Percentiles rank a stretch among this genome's conserved stretches.
phyloP scores from a whole-genome alignment of 2,888 invertebrate species.

The Oeneis ivallda region DNA sequence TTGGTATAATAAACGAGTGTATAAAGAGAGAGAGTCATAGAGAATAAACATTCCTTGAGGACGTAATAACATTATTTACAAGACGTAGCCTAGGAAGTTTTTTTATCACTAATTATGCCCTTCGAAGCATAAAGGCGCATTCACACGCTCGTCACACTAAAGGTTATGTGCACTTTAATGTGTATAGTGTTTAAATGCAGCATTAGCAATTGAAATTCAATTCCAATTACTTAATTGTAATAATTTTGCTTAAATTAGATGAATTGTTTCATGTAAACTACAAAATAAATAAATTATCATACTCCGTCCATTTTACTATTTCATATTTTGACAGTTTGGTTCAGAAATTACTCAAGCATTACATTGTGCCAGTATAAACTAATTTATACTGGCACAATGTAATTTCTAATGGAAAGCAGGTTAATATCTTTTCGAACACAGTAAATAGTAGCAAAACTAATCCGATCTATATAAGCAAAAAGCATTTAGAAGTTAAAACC shows the following conservation, averaged over 20 bases:
- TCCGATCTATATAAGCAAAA: slow-evolving; percentile 4
- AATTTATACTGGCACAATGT: too few species aligned
- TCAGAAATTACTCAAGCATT: too few species aligned
- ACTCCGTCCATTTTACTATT: too few species aligned
- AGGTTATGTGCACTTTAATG: not conserved
- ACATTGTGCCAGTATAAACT: too few species aligned
- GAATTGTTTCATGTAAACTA: too few species aligned
- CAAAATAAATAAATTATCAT: too few species aligned
- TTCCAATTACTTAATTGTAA: not conserved
- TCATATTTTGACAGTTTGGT: too few species aligned
- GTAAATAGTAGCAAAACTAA: not conserved
- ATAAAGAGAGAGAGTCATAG: slow-evolving; percentile 5
- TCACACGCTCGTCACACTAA: not conserved
- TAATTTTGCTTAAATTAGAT: too few species aligned
- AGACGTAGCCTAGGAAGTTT: slow-evolving; percentile 1
- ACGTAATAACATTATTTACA: slow-evolving; percentile 22
- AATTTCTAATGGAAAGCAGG: too few species aligned
- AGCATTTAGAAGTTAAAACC: not conserved
- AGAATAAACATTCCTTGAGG: slow-evolving; percentile 5
- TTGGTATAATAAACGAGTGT: not conserved
- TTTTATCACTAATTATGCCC: too few species aligned
- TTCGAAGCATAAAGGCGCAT: not conserved
- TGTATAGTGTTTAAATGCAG: not conserved
- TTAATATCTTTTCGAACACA: too few species aligned
- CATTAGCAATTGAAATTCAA: too few species aligned